Evolutionary conservation across 1,140 invertebrate species (phyloP).

Genomic region (Zelostemma sp.): DNA sequence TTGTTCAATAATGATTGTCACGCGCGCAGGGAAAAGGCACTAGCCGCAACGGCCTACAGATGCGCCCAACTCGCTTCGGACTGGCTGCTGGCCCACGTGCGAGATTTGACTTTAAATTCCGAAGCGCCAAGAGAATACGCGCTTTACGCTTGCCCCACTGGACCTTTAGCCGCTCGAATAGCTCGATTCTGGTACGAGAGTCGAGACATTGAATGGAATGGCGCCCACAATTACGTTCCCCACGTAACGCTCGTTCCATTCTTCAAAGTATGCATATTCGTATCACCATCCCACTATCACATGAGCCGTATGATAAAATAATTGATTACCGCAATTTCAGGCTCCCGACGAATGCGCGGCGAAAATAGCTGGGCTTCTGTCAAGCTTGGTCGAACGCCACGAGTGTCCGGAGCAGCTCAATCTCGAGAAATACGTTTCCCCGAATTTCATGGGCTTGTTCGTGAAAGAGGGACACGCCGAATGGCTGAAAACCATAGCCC

Average conservation of each 20-base stretch:
- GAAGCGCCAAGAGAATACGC: slow-evolving; percentile 85
- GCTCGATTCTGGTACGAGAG: slow-evolving; percentile 85
- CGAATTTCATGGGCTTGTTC: slow-evolving; percentile 90
- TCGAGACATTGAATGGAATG: slow-evolving; percentile 84
- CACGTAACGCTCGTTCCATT: slow-evolving; percentile 91
- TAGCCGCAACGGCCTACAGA: slow-evolving; percentile 89
- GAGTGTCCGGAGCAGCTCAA: slow-evolving; percentile 75
- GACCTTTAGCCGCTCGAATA: slow-evolving; percentile 78
- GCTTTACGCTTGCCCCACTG: slow-evolving; percentile 87
- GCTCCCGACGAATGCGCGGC: slow-evolving; percentile 80
- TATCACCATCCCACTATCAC: too few relatives aligned
- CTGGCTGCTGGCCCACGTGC: slow-evolving; percentile 90
- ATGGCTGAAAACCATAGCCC: slow-evolving; percentile 80
- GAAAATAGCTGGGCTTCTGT: slow-evolving; percentile 75
- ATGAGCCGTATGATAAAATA: too few relatives aligned
- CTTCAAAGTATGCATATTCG: slow-evolving; percentile 83
- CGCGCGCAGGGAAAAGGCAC: slow-evolving; percentile 87
- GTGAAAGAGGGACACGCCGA: slow-evolving; percentile 83
- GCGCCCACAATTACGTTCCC: slow-evolving; percentile 88
- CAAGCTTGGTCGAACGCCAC: slow-evolving; percentile 78
- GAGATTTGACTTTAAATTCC: slow-evolving; percentile 84
- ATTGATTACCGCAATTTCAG: too few relatives aligned
- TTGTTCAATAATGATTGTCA: too few relatives aligned
- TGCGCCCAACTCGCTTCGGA: slow-evolving; percentile 90
- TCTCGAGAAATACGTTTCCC: slow-evolving; percentile 84